Percentiles rank a stretch among this genome's conserved stretches.
These are phyloP conservation scores for Poeciliopsis gracilis DNA, from an alignment of 2,797 vertebrate genomes.

Conservation along the genomic window DNA sequence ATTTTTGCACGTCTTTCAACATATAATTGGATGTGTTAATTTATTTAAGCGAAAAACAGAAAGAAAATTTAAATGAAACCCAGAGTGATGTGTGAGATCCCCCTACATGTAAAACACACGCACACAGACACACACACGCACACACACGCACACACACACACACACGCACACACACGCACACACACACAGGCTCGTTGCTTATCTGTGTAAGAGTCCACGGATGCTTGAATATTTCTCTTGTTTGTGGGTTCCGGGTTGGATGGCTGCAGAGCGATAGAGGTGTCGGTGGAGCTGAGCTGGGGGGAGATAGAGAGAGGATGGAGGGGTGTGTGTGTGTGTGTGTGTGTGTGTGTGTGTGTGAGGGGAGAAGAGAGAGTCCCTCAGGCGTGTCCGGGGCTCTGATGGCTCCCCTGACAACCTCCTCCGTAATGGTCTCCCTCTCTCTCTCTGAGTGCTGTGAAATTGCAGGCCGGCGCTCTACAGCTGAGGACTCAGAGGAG, in stretches of 20 bases:
- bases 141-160: accelerated
- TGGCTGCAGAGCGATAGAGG: slow-evolving; percentile 71
- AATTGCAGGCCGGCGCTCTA: slow-evolving; percentile 83
- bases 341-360: too few relatives aligned
- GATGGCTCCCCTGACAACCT: slow-evolving; percentile 86
- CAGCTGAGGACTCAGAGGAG: slow-evolving; percentile 86
- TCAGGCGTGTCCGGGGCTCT: slow-evolving; percentile 78
- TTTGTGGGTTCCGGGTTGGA: slow-evolving; percentile 50
- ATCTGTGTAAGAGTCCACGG: slow-evolving; percentile 30
- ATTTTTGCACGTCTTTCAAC: slow-evolving; percentile 1
- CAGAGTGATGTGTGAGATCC: neutral
- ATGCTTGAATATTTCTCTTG: slow-evolving; percentile 63
- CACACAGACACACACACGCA: neutral
- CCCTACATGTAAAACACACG: neutral
- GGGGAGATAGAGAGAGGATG: slow-evolving; percentile 54
- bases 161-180: neutral
- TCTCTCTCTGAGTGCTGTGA: slow-evolving; percentile 83
- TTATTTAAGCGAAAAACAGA: slow-evolving; percentile 24
- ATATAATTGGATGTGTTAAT: slow-evolving; percentile 30
- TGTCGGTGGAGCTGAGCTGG: slow-evolving; percentile 61
- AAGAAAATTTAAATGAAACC: slow-evolving; percentile 13
- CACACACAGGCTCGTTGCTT: slow-evolving; percentile 12
- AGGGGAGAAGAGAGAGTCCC: slow-evolving; percentile 62
- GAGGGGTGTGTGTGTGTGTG: too few relatives aligned
- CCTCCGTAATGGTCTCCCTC: slow-evolving; percentile 84